A percentile compares a stretch with the other conserved stretches of the same genome.
These are phyloP conservation scores for Cryptocephalus moraei DNA, from an alignment of 2,888 invertebrate species.

Conservation along the genomic window DNA sequence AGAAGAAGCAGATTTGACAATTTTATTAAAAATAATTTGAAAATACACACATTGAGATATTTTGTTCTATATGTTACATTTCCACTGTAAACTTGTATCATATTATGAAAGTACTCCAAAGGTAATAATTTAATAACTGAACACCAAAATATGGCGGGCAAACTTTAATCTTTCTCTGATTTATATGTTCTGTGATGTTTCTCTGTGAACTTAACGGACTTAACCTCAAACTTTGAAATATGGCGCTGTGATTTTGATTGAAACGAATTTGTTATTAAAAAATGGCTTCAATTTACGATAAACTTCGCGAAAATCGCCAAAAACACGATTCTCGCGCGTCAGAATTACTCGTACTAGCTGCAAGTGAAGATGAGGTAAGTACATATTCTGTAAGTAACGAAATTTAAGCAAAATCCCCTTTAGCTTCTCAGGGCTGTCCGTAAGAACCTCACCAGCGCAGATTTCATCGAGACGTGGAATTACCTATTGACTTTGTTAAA, in stretches of 20 bases:
- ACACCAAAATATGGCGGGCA: too few relatives aligned
- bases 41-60: neutral
- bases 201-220: too few relatives aligned
- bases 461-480: conserved; percentile 28
- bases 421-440: conserved; percentile 23
- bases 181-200: too few relatives aligned
- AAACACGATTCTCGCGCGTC: conserved; percentile 21
- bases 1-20: too few relatives aligned
- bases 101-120: too few relatives aligned
- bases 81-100: too few relatives aligned
- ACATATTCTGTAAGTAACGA: neutral
- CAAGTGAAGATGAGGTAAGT: conserved; percentile 20
- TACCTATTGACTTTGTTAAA: conserved; percentile 28
- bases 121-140: too few relatives aligned
- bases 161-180: too few relatives aligned
- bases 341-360: conserved; percentile 18
- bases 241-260: too few relatives aligned
- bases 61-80: too few relatives aligned
- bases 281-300: conserved; percentile 14
- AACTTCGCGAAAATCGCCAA: conserved; percentile 25
- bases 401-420: conserved; percentile 5
- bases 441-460: conserved; percentile 17
- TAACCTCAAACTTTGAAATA: too few relatives aligned
- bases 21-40: neutral
- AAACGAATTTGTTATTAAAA: too few relatives aligned